These are phyloP conservation scores for Umimayanthus chanpuru DNA, from an alignment of 92 coral and sea anemone species.

Conservation along the genomic window DNA sequence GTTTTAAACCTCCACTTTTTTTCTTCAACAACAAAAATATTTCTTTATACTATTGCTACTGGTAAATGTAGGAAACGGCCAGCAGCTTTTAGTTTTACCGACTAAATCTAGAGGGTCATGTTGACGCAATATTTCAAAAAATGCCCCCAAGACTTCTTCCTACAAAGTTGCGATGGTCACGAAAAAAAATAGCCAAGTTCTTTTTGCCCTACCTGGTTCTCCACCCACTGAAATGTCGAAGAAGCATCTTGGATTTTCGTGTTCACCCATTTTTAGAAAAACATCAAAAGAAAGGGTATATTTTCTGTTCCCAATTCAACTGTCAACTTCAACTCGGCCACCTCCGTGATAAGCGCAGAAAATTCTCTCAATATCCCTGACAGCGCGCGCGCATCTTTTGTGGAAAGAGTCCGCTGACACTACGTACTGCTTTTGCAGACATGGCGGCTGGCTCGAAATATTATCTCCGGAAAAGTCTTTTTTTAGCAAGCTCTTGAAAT, in stretches of 20 bases:
- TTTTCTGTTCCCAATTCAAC: not conserved
- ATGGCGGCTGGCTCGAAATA: slow-evolving; percentile 36
- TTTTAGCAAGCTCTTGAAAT: slow-evolving; percentile 22
- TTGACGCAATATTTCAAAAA: slow-evolving; percentile 46
- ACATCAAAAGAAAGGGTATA: slow-evolving; percentile 2
- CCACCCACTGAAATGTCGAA: slow-evolving; percentile 83
- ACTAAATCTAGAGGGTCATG: slow-evolving; percentile 19
- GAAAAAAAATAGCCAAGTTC: slow-evolving; percentile 7
- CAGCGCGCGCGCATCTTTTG: slow-evolving; percentile 34
- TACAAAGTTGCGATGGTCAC: slow-evolving; percentile 34
- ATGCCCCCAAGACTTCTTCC: slow-evolving; percentile 45
- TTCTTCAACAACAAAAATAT: not conserved
- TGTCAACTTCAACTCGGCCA: slow-evolving; percentile 22
- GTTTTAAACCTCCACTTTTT: not conserved
- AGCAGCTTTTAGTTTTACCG: slow-evolving; percentile 7
- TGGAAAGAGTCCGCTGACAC: slow-evolving; percentile 45
- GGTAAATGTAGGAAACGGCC: not conserved
- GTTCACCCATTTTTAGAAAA: slow-evolving; percentile 61
- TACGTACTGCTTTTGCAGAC: not conserved
- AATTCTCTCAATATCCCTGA: slow-evolving; percentile 26
- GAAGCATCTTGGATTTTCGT: slow-evolving; percentile 75
- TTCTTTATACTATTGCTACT: not conserved
- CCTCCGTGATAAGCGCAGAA: slow-evolving; percentile 9
- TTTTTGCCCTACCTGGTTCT: slow-evolving; percentile 69
- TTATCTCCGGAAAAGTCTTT: not conserved